Evolutionary conservation across 2,113 vertebrate genomes (phyloP).

Genomic region (Mellivora capensis): DNA sequence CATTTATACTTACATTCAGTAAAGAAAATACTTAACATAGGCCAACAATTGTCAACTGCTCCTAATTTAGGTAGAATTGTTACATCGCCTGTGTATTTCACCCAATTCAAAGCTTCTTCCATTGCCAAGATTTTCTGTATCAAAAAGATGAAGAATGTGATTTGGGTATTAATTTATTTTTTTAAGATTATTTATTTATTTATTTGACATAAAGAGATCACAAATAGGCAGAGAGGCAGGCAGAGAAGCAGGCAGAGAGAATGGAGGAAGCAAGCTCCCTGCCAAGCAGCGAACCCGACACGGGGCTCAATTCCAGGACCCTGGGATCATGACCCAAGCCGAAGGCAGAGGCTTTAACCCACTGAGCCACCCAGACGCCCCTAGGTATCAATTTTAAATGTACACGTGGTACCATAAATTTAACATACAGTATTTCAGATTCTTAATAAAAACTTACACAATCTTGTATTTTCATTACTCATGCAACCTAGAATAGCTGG

Average conservation of each 20-base stretch:
- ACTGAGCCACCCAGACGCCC: too few relatives aligned
- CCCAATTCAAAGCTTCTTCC: conserved; percentile 81
- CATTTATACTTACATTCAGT: conserved; percentile 85
- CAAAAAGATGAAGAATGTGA: conserved; percentile 17
- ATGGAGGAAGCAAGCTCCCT: too few relatives aligned
- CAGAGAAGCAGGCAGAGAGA: too few relatives aligned
- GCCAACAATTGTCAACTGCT: conserved; percentile 72
- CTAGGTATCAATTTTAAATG: conserved; percentile 10
- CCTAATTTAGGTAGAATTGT: conserved; percentile 72
- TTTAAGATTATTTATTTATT: too few relatives aligned
- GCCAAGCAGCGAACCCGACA: too few relatives aligned
- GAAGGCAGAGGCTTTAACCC: too few relatives aligned
- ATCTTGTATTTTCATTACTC: not conserved
- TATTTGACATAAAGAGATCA: too few relatives aligned
- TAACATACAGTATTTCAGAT: not conserved
- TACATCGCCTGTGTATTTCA: conserved; percentile 79
- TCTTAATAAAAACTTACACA: not conserved
- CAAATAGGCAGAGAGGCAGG: too few relatives aligned
- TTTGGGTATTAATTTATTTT: not conserved
- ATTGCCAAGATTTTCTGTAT: conserved; percentile 74
- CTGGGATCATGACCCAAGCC: too few relatives aligned
- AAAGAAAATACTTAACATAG: conserved; percentile 84
- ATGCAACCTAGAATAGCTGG: not conserved
- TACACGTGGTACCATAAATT: not conserved
- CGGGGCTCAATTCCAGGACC: too few relatives aligned